These are phyloP conservation scores for Aurelia coerulea DNA, from an alignment of 30 jellyfish, hydroid and myxozoan genomes.

Conservation along the genomic window DNA sequence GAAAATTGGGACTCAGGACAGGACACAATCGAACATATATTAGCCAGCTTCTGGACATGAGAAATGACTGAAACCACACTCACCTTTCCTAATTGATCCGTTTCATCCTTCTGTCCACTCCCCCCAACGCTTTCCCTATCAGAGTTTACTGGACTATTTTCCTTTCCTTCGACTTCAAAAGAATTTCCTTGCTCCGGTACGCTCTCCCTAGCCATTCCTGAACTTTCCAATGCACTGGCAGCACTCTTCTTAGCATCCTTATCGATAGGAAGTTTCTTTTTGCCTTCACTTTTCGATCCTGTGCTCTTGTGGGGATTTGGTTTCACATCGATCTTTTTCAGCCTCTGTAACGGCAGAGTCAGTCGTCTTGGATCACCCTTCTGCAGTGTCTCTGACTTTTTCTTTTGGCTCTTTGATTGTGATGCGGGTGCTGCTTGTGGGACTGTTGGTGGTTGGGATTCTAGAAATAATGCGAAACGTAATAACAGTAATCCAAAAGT, in stretches of 20 bases:
- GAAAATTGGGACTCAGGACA: too few relatives aligned
- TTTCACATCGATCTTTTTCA: constrained; percentile 34
- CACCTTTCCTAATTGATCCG: not conserved
- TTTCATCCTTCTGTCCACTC: not conserved
- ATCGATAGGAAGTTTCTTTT: not conserved
- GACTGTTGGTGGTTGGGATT: constrained; percentile 1
- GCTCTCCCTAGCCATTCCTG: not conserved
- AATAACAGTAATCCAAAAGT: not conserved
- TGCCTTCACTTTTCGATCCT: not conserved
- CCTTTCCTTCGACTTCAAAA: constrained; percentile 23
- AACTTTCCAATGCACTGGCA: constrained; percentile 5
- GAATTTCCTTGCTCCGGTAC: not conserved
- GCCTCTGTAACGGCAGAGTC: constrained; percentile 60
- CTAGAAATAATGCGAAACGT: not conserved
- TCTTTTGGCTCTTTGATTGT: not conserved
- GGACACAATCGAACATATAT: too few relatives aligned
- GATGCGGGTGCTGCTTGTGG: constrained; percentile 12
- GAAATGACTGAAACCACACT: not conserved
- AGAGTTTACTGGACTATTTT: constrained; percentile 19
- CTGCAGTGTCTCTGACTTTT: constrained; percentile 18
- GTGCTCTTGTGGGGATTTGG: not conserved
- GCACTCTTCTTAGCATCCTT: too few relatives aligned
- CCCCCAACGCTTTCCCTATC: not conserved
- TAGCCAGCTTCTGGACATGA: too few relatives aligned
- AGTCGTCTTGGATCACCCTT: constrained; percentile 65